These are phyloP conservation scores for Dendrocopos noguchii DNA, from an alignment of 2,113 vertebrate genomes.

Conservation along the genomic window DNA sequence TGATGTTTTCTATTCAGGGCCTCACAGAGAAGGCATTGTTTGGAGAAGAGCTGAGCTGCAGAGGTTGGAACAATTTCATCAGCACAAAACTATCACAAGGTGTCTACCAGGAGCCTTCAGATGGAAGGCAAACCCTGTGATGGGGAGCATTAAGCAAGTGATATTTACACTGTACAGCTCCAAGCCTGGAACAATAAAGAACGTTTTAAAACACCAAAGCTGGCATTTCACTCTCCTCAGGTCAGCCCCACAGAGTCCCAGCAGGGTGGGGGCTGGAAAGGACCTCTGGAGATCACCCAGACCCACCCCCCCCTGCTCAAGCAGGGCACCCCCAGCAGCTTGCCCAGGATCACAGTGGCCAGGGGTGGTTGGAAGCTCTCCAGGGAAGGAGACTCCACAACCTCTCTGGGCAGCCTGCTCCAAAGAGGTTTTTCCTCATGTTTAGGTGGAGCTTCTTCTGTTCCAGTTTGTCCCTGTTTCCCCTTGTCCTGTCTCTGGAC, in stretches of 20 bases:
- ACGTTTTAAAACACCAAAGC: rapidly evolving
- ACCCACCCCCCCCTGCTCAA: no score
- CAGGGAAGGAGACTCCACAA: no score
- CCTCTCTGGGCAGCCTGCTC: no score
- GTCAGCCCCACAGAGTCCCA: not conserved
- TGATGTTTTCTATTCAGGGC: conserved; percentile 62
- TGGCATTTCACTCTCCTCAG: not conserved
- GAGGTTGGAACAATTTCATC: conserved; percentile 55
- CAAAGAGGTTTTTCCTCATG: no score
- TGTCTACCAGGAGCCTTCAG: not conserved
- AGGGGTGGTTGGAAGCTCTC: no score
- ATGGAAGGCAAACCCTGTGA: rapidly evolving
- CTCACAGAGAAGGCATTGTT: conserved; percentile 63
- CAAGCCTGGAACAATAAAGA: not conserved
- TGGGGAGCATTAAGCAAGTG: not conserved
- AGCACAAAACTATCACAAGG: not conserved
- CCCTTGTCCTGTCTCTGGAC: no score
- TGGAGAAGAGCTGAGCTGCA: not conserved
- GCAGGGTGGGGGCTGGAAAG: no score
- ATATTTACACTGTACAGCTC: not conserved
- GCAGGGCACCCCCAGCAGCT: no score
- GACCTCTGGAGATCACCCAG: no score
- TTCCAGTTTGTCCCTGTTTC: no score
- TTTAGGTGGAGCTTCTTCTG: no score
- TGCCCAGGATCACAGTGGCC: no score